phyloP scores from a whole-genome alignment of 2,113 vertebrate species.

The Osmerus eperlanus region DNA sequence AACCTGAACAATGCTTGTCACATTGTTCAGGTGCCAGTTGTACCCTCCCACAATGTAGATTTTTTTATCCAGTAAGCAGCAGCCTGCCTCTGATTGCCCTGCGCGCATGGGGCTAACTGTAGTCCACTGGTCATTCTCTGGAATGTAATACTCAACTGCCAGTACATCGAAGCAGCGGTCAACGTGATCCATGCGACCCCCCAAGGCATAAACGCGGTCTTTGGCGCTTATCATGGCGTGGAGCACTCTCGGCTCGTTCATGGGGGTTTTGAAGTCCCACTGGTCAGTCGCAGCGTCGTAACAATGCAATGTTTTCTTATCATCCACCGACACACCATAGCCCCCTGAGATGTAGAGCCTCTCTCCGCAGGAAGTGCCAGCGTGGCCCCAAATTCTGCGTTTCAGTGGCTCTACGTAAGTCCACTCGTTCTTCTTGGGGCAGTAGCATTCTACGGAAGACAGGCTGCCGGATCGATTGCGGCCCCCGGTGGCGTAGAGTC shows the following conservation, averaged over 20 bases:
- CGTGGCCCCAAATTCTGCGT: slow-evolving; percentile 94
- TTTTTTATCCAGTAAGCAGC: slow-evolving; percentile 84
- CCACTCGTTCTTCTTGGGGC: slow-evolving; percentile 90
- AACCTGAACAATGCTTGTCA: slow-evolving; percentile 94
- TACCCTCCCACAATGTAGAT: slow-evolving; percentile 94
- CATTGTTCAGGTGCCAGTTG: slow-evolving; percentile 98
- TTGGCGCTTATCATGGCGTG: slow-evolving; percentile 85
- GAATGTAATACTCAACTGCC: slow-evolving; percentile 88
- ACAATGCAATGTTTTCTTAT: slow-evolving; percentile 91
- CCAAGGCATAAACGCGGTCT: slow-evolving; percentile 82
- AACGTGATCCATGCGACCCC: slow-evolving; percentile 94
- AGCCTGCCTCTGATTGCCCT: slow-evolving; percentile 93
- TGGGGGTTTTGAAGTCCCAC: slow-evolving; percentile 88
- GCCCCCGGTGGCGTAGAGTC: slow-evolving; percentile 89
- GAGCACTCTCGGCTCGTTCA: slow-evolving; percentile 92
- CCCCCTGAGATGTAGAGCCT: slow-evolving; percentile 90
- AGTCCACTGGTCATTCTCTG: slow-evolving; percentile 91
- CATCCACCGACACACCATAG: slow-evolving; percentile 91
- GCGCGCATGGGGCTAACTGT: slow-evolving; percentile 89
- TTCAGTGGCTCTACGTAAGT: slow-evolving; percentile 84
- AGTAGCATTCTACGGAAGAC: slow-evolving; percentile 91
- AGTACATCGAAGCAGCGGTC: slow-evolving; percentile 94
- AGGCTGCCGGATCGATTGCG: slow-evolving; percentile 92
- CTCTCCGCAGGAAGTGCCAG: slow-evolving; percentile 77
- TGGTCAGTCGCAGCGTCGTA: slow-evolving; percentile 80